phyloP scores from a whole-genome alignment of 2,797 vertebrate species.

The Poecilia wingei region DNA sequence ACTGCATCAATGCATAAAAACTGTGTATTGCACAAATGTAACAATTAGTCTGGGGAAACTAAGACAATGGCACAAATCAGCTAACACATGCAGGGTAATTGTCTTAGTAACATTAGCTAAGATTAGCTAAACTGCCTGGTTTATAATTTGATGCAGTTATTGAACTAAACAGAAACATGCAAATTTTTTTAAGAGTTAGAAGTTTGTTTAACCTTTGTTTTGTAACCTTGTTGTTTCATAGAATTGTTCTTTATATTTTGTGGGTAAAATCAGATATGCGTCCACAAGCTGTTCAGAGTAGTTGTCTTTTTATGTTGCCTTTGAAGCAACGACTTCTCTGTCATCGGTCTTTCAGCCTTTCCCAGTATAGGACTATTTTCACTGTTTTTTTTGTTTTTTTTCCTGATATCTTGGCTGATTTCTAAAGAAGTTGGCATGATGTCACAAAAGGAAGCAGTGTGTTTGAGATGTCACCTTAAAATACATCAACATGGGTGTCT shows the following conservation, averaged over 20 bases:
- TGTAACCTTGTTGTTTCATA: background rate
- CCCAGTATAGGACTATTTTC: background rate
- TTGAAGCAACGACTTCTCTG: background rate
- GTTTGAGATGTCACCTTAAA: background rate
- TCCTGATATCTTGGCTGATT: background rate
- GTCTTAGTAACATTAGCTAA: background rate
- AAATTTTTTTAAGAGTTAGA: background rate
- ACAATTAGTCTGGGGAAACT: background rate
- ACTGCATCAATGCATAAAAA: background rate
- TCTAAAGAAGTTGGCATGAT: background rate
- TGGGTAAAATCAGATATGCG: background rate
- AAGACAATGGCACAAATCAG: background rate
- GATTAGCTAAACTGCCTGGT: too few species aligned
- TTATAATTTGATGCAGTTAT: background rate
- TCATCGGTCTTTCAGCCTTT: background rate
- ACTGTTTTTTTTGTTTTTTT: too few species aligned
- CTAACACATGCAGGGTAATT: background rate
- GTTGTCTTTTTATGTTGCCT: background rate
- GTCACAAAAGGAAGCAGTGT: background rate
- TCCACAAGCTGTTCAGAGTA: background rate
- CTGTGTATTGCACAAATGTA: background rate
- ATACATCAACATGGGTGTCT: background rate
- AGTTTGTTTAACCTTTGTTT: background rate
- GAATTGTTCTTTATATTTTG: background rate
- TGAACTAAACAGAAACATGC: background rate